These are phyloP conservation scores for Petrocephalus microphthalmus DNA, from an alignment of 2,113 vertebrate genomes.

Conservation along the genomic window DNA sequence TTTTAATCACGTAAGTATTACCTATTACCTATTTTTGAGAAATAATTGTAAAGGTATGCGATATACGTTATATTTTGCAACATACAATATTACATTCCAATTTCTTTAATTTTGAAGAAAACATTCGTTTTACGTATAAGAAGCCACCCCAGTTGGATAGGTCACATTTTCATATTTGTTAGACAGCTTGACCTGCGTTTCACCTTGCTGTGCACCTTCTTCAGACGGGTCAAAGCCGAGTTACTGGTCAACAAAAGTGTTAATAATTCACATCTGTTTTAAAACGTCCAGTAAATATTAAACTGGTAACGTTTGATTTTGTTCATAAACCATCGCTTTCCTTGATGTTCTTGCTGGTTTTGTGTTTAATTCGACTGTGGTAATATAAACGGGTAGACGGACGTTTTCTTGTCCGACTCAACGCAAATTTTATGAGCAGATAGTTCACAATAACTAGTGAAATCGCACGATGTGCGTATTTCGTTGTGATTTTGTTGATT, in stretches of 20 bases:
- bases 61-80: not conserved
- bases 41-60: not conserved
- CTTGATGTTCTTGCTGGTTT: not conserved
- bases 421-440: not conserved
- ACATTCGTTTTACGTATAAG: not conserved
- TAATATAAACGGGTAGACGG: not conserved
- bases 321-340: not conserved
- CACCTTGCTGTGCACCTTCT: conserved; percentile 82
- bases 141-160: conserved; percentile 24
- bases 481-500: not conserved
- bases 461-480: not conserved
- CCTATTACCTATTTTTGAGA: not conserved
- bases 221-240: conserved; percentile 99
- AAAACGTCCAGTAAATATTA: conserved; percentile 37
- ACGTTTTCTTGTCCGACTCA: not conserved
- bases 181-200: conserved; percentile 97
- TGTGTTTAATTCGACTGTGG: not conserved
- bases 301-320: conserved; percentile 23
- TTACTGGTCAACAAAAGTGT: conserved; percentile 89
- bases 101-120: not conserved
- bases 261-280: conserved; percentile 85
- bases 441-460: not conserved
- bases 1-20: not conserved
- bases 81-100: not conserved
- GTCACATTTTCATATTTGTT: conserved; percentile 77